Percentiles rank a stretch among this genome's conserved stretches.
Conservation (phyloP, 1,140 invertebrate species). For the Kradibia gibbosae region DNA sequence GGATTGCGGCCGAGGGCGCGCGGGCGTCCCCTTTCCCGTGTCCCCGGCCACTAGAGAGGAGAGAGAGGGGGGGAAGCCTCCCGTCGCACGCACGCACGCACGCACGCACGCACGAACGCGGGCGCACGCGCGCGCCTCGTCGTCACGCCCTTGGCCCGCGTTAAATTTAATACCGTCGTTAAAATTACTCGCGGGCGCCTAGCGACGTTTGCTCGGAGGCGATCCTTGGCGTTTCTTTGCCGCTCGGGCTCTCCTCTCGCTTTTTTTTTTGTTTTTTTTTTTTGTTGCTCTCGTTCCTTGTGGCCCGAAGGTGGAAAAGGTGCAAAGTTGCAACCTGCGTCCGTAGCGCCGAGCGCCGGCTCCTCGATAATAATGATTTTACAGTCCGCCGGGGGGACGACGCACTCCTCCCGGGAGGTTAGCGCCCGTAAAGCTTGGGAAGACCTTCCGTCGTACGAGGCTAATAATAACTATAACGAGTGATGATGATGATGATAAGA, state of each 20-base stretch:
- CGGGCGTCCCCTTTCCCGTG: background rate
- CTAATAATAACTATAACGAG: too few relatives aligned
- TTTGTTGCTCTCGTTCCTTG: background rate
- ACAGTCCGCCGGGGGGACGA: too few relatives aligned
- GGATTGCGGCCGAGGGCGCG: background rate
- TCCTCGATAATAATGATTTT: too few relatives aligned
- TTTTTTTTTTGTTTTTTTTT: too few relatives aligned
- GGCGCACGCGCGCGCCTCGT: background rate
- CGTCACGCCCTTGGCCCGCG: background rate
- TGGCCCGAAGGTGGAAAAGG: background rate
- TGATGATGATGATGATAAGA: too few relatives aligned
- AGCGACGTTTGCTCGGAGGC: background rate
- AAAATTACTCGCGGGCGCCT: background rate
- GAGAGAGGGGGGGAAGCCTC: too few relatives aligned
- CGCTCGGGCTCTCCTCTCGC: background rate
- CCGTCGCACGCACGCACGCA: background rate
- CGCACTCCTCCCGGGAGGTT: too few relatives aligned
- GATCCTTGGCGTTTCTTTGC: background rate
- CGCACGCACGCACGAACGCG: background rate
- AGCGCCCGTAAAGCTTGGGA: too few relatives aligned
- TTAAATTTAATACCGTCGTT: constrained; percentile 19
- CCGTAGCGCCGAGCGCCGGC: too few relatives aligned
- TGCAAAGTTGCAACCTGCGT: too few relatives aligned
- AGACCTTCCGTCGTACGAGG: too few relatives aligned
- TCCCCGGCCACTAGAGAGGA: background rate